Conservation (phyloP, 1,140 invertebrate genomes). For the Aphidius gifuensis region DNA sequence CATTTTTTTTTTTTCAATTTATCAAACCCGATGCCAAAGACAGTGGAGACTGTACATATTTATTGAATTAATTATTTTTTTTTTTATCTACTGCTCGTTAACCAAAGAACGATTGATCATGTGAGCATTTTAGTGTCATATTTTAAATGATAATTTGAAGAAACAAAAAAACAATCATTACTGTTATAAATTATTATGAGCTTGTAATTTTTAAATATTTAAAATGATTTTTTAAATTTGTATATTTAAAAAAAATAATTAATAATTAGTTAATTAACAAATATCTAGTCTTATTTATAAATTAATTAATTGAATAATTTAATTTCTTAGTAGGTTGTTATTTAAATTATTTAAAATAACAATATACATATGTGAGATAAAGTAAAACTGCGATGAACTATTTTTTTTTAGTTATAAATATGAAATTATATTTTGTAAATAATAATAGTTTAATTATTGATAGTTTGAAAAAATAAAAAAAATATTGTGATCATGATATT, state of each 20-base stretch:
- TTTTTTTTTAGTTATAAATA: too few species aligned
- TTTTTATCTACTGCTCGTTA: slow-evolving; percentile 18
- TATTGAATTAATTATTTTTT: neutral
- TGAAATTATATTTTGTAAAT: too few species aligned
- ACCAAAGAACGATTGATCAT: slow-evolving; percentile 40
- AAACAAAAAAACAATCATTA: neutral
- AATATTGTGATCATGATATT: too few species aligned
- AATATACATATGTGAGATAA: neutral
- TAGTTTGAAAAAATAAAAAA: too few species aligned
- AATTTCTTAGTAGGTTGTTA: neutral
- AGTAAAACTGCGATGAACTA: too few species aligned
- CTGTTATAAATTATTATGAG: too few species aligned
- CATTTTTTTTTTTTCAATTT: too few species aligned
- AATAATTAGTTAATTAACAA: slow-evolving; percentile 29
- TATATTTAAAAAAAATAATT: slow-evolving; percentile 32
- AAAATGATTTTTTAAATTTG: slow-evolving; percentile 27
- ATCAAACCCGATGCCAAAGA: slow-evolving; percentile 43
- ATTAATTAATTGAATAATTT: slow-evolving; percentile 18
- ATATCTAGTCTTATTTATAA: slow-evolving; percentile 51
- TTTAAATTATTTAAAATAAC: neutral
- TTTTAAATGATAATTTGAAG: neutral
- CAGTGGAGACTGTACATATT: slow-evolving; percentile 41
- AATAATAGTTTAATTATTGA: too few species aligned
- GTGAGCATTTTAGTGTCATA: slow-evolving; percentile 20
- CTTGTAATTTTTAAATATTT: slow-evolving; percentile 19